Evolutionary conservation across 2,888 invertebrate genomes (phyloP), one percentile per base, ranked within the genome.

Genomic region (Morpho deidamia): DNA sequence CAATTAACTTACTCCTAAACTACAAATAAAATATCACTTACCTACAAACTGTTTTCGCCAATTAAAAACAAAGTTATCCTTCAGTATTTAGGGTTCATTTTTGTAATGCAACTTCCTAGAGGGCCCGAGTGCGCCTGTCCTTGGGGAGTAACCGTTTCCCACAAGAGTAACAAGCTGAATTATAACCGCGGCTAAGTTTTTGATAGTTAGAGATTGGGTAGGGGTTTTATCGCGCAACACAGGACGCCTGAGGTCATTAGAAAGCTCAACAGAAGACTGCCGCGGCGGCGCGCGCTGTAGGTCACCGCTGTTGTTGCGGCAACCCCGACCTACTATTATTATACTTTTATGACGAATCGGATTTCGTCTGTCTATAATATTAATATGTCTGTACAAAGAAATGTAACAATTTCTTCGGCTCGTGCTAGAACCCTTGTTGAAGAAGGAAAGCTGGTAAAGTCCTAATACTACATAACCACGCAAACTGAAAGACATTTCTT

Each of bases 271-370:
- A 73, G 81, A 83, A 83, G 86, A 89, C 89, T 89, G 89, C 85
- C 88, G 88, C 83, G 83, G 81, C 84, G 72, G 73, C 74, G 72
- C 84, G 84, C 85, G 87, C 86, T 82, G 81, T 72, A 82, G 86
- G 87, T 85, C 86, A 82, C 81, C 80, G 78, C 76, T 62, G 84
- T 83, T 84, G 83, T 82, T 87, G 86, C 86, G 86, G 85, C 83
- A 78, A 76, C 81, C 81, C 82, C 83, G 80, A 81, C 83, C 87
- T 82, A 85, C 88, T 87, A 87, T 86, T 87, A 87, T 87, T 88
- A 87, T 85, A 87, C 83, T 89, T 89, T 89, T 89, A 89, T 89
- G 88, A 89, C 85, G 84, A 84, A 86, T 88, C 83, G 79, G 83
- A 81, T 87, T 85, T 86, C 81, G 80, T 76, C 71, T 71, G 71